Evolutionary conservation across 2,113 vertebrate genomes (phyloP).

Genomic region (Ceyx melanurus): DNA sequence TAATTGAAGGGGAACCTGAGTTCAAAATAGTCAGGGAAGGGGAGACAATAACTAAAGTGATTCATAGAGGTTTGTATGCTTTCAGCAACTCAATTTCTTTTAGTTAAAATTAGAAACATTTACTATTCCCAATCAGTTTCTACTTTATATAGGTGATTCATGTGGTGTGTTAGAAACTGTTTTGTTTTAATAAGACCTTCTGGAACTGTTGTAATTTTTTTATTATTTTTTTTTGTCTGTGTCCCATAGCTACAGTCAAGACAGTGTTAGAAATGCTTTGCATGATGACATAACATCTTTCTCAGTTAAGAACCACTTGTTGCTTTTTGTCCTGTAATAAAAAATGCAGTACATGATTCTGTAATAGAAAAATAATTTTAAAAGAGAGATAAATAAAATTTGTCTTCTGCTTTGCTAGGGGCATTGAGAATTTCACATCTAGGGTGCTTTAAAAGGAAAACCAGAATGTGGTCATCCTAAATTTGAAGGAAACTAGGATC

Average conservation of each 20-base stretch:
- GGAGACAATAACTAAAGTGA: slow-evolving; percentile 78
- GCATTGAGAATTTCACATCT: background rate
- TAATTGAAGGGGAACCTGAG: slow-evolving; percentile 79
- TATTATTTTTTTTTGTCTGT: background rate
- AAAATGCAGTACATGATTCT: background rate
- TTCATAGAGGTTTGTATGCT: slow-evolving; percentile 74
- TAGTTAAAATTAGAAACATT: background rate
- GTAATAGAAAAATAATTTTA: background rate
- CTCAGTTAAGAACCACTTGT: background rate
- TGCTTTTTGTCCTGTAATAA: background rate
- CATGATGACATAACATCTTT: background rate
- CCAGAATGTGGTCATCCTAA: background rate
- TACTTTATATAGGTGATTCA: background rate
- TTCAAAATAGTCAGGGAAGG: slow-evolving; percentile 77
- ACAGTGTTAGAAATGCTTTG: background rate
- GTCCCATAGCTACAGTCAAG: background rate
- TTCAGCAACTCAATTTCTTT: background rate
- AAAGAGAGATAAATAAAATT: background rate
- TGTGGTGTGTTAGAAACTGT: background rate
- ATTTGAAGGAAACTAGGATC: background rate
- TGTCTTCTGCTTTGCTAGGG: background rate
- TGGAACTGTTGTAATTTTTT: background rate
- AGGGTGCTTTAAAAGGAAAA: background rate
- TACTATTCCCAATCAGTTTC: background rate
- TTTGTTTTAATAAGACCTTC: background rate